Conservation (phyloP, 2,888 invertebrate species). For the Limnephilus rhombicus region DNA sequence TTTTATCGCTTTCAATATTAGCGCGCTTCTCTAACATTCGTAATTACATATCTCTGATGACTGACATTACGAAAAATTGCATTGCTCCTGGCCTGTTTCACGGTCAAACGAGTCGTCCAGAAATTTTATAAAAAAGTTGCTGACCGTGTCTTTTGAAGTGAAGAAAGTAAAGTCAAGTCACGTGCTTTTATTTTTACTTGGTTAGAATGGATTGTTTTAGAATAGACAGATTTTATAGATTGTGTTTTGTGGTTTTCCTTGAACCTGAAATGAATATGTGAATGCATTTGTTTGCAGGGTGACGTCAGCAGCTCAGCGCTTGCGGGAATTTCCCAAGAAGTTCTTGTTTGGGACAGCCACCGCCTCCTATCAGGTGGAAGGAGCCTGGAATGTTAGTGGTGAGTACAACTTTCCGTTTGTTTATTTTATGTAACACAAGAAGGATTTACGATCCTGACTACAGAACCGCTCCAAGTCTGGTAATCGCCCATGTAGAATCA, state of each 20-base stretch:
- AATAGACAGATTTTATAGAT: neutral
- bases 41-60: too few relatives aligned
- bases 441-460: neutral
- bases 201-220: too few relatives aligned
- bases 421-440: neutral
- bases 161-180: too few relatives aligned
- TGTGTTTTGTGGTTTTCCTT: neutral
- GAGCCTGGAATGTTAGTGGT: conserved; percentile 78
- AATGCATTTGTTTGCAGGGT: conserved; percentile 19
- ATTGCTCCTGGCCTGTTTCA: too few relatives aligned
- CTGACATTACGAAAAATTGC: too few relatives aligned
- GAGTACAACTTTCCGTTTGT: conserved; percentile 64
- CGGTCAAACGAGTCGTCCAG: too few relatives aligned
- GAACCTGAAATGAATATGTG: neutral
- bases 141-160: too few relatives aligned
- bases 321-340: conserved; percentile 70
- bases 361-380: conserved; percentile 77
- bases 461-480: neutral
- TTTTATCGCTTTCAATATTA: too few relatives aligned
- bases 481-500: neutral
- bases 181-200: too few relatives aligned
- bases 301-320: neutral
- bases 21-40: too few relatives aligned
- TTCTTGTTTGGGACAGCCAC: conserved; percentile 76
- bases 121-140: too few relatives aligned